Percentiles rank a stretch among this genome's conserved stretches.
phyloP scores from a whole-genome alignment of 2,888 invertebrate species.

The Pterobdella sp. region DNA sequence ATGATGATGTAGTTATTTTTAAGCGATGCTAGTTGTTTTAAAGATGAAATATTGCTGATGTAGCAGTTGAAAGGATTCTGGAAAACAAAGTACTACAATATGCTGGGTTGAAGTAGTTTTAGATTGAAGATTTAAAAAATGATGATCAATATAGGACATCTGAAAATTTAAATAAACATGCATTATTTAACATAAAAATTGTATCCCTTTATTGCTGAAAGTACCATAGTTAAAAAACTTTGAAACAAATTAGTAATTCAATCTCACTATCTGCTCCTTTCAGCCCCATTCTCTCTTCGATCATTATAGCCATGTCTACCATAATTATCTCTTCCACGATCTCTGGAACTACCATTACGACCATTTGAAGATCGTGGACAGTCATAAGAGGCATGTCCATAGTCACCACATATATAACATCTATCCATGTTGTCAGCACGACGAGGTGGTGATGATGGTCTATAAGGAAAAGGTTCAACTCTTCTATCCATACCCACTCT shows the following conservation, averaged over 20 bases:
- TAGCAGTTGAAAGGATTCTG: background rate
- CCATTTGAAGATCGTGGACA: slow-evolving; percentile 54
- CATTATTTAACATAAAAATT: no score
- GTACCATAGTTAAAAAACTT: no score
- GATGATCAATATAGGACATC: no score
- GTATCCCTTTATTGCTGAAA: no score
- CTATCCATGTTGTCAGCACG: slow-evolving; percentile 74
- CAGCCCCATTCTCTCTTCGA: slow-evolving; percentile 4
- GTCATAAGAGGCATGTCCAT: slow-evolving; percentile 86
- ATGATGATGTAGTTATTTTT: background rate
- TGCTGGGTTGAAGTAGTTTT: no score
- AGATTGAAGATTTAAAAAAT: no score
- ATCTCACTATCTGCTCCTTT: background rate
- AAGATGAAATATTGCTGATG: background rate
- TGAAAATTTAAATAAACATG: no score
- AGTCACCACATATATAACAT: slow-evolving; percentile 86
- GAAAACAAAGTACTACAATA: background rate
- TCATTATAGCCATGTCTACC: background rate
- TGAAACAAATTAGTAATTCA: no score
- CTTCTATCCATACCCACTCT: slow-evolving; percentile 11
- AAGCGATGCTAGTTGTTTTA: slow-evolving; percentile 6
- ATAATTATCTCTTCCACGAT: slow-evolving; percentile 13
- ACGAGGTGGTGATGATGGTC: slow-evolving; percentile 10
- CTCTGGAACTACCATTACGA: background rate
- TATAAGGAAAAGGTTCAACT: slow-evolving; percentile 9